Percentiles rank a stretch among this genome's conserved stretches.
Evolutionary conservation across 1,140 invertebrate genomes (phyloP).

Genomic region (Holotrichia oblita): DNA sequence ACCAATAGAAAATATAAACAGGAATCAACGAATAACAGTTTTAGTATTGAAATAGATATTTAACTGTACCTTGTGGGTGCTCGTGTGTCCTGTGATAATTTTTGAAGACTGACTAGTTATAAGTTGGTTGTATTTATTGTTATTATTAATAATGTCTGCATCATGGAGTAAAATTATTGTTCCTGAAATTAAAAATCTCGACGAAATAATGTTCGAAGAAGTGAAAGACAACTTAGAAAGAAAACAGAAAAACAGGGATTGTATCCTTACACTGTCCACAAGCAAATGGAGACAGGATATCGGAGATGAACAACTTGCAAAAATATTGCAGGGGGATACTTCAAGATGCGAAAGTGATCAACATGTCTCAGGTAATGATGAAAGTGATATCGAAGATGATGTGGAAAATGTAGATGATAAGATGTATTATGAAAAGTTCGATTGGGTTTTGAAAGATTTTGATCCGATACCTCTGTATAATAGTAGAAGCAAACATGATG

Average conservation of each 20-base stretch:
- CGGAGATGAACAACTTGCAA: neutral
- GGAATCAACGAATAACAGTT: neutral
- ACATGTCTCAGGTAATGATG: neutral
- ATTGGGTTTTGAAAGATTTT: neutral
- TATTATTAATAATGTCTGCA: neutral
- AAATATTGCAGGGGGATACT: neutral
- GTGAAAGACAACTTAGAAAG: neutral
- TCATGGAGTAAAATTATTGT: neutral
- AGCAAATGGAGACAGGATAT: neutral
- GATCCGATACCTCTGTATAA: neutral
- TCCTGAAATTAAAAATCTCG: neutral
- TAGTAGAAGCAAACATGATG: too few species aligned
- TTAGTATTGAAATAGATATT: neutral
- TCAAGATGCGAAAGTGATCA: neutral
- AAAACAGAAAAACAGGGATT: neutral
- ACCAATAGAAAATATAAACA: neutral
- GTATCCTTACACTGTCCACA: neutral
- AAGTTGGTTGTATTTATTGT: neutral
- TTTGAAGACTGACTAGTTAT: neutral
- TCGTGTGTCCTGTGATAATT: neutral
- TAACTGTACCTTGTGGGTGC: neutral
- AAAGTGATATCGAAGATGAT: neutral
- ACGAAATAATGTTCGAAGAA: neutral
- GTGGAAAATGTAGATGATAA: neutral
- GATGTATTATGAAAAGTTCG: neutral